Evolutionary conservation across 37 sponge, comb jelly and placozoan genomes (phyloP).

Genomic region (Tethya wilhelma): DNA sequence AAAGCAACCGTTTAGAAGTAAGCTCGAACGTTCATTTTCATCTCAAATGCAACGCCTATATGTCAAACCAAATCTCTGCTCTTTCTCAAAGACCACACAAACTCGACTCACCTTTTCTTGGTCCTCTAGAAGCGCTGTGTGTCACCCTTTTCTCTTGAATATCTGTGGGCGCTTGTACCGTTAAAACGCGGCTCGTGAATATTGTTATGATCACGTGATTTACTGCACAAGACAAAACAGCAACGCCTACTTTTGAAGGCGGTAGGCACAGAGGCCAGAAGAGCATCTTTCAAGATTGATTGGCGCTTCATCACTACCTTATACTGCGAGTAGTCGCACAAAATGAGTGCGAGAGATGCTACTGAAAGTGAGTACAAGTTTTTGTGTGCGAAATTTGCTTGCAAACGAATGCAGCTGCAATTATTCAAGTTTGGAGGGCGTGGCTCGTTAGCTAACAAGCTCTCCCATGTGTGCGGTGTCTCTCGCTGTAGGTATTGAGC

Average conservation of each 20-base stretch:
- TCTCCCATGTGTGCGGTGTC: not conserved
- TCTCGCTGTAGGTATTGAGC: slow-evolving; percentile 53
- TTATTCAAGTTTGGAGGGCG: slow-evolving; percentile 4
- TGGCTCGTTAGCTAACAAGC: not conserved
- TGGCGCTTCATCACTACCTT: too few relatives aligned
- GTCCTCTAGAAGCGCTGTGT: too few relatives aligned
- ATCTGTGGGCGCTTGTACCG: not conserved
- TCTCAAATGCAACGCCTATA: too few relatives aligned
- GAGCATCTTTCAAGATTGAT: too few relatives aligned
- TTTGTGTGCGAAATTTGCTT: slow-evolving; percentile 26
- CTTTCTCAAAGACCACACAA: too few relatives aligned
- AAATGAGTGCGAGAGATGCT: slow-evolving; percentile 35
- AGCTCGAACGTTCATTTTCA: too few relatives aligned
- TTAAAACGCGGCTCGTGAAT: not conserved
- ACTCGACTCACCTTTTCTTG: too few relatives aligned
- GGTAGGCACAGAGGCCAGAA: not conserved
- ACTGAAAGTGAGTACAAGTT: slow-evolving; percentile 28
- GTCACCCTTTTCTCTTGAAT: too few relatives aligned
- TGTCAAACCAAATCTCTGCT: too few relatives aligned
- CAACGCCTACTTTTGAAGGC: not conserved
- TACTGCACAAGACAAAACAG: not conserved
- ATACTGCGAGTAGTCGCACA: not conserved
- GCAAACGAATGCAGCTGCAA: slow-evolving; percentile 6
- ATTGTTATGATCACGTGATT: slow-evolving; percentile 15
- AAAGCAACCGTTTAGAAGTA: too few relatives aligned